phyloP scores from a whole-genome alignment of 1,140 invertebrate species.

The Macrosteles quadrilineatus region DNA sequence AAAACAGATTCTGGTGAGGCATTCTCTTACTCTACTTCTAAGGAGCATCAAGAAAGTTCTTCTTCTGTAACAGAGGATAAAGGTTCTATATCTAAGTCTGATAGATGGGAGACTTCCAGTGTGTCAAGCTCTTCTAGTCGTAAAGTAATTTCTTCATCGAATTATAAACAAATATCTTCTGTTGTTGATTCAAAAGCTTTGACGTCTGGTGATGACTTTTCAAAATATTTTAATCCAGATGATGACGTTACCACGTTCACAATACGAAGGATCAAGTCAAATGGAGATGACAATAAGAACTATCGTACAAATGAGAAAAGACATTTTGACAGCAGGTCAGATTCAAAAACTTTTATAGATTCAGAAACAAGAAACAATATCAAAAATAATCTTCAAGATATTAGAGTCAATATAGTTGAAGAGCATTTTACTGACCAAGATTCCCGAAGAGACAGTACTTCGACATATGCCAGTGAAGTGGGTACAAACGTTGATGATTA shows the following conservation, averaged over 20 bases:
- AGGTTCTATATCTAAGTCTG: conserved; percentile 26
- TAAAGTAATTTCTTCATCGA: conserved; percentile 15
- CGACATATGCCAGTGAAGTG: neutral
- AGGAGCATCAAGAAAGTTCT: conserved; percentile 28
- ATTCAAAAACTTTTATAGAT: neutral
- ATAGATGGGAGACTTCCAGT: conserved; percentile 32
- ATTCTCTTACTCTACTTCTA: conserved; percentile 17
- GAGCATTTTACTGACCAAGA: neutral
- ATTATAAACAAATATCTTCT: neutral
- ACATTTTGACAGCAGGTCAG: neutral
- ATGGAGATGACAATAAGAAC: neutral
- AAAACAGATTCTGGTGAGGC: conserved; percentile 33
- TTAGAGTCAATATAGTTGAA: neutral
- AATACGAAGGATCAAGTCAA: neutral
- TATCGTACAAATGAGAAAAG: neutral
- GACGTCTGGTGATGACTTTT: conserved; percentile 21
- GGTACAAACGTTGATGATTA: conserved; percentile 10
- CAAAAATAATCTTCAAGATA: neutral
- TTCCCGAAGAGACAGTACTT: conserved; percentile 6
- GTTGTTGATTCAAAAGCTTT: conserved; percentile 19
- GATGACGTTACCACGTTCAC: neutral
- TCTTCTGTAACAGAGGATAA: conserved; percentile 24
- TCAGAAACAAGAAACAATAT: neutral
- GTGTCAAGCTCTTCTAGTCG: conserved; percentile 34
- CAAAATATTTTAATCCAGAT: neutral